A percentile compares a stretch with the other conserved stretches of the same genome.
Evolutionary conservation across 2,113 vertebrate genomes (phyloP).

Genomic region (Myocastor coypus): DNA sequence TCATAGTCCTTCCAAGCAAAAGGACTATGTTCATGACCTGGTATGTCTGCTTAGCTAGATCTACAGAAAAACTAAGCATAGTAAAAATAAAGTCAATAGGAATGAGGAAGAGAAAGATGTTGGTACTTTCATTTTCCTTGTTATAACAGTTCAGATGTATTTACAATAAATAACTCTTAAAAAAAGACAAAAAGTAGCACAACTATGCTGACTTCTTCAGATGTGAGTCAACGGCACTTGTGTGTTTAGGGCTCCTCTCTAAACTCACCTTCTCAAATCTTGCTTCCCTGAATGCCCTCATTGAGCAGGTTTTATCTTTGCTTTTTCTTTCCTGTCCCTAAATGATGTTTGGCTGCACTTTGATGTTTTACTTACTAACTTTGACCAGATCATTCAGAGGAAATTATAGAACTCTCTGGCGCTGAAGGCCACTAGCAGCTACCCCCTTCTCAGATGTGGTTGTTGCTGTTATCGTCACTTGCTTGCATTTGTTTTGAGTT

Average conservation of each 20-base stretch:
- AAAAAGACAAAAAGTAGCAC: neutral
- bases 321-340: conserved; percentile 54
- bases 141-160: neutral
- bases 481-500: neutral
- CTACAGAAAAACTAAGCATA: neutral
- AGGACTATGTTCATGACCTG: neutral
- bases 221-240: conserved; percentile 63
- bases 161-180: conserved; percentile 11
- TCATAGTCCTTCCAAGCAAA: neutral
- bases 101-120: neutral
- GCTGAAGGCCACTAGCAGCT: neutral
- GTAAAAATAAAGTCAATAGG: neutral
- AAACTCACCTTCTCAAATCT: conserved; percentile 2
- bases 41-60: neutral
- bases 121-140: neutral
- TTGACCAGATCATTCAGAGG: conserved; percentile 10
- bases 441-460: neutral
- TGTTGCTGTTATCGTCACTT: conserved; percentile 29
- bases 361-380: conserved; percentile 52
- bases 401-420: conserved; percentile 52
- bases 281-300: neutral
- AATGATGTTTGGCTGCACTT: conserved; percentile 12
- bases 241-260: neutral
- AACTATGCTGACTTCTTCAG: neutral
- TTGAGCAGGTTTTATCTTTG: conserved; percentile 23